phyloP scores from a whole-genome alignment of 2,888 invertebrate species.

The Cyclophora albipunctata region DNA sequence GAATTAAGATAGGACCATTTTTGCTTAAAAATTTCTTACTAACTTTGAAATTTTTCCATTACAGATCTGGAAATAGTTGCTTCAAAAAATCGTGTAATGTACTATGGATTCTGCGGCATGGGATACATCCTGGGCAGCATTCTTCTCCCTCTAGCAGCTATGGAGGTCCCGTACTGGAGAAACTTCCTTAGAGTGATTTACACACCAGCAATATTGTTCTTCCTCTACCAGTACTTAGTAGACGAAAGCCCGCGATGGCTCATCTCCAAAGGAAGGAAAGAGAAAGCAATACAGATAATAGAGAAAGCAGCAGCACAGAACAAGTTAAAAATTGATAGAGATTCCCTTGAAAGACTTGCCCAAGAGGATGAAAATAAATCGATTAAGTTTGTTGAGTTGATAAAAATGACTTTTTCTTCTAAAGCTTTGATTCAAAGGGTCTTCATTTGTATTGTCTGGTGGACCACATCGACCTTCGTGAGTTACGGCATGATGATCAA shows the following conservation, averaged over 20 bases:
- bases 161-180: constrained; percentile 79
- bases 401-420: constrained; percentile 50
- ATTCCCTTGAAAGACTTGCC: constrained; percentile 29
- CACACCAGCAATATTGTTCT: constrained; percentile 78
- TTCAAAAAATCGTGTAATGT: constrained; percentile 44
- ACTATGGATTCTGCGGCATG: constrained; percentile 32
- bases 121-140: constrained; percentile 42
- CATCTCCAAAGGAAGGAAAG: constrained; percentile 79
- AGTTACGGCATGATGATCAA: constrained; percentile 86
- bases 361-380: constrained; percentile 30
- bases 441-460: constrained; percentile 55
- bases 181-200: constrained; percentile 79
- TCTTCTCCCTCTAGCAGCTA: constrained; percentile 36
- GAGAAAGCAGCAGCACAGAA: constrained; percentile 74
- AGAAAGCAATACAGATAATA: constrained; percentile 78
- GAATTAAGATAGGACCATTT: background rate
- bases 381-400: constrained; percentile 28
- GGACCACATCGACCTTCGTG: constrained; percentile 82
- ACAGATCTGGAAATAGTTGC: constrained; percentile 55
- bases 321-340: constrained; percentile 41
- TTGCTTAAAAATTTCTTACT: background rate
- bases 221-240: constrained; percentile 78
- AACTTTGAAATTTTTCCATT: constrained; percentile 12
- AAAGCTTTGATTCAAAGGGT: constrained; percentile 44
- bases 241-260: constrained; percentile 89